These are phyloP conservation scores for Malaclemys terrapin DNA, from an alignment of 2,113 vertebrate species.

Conservation along the genomic window DNA sequence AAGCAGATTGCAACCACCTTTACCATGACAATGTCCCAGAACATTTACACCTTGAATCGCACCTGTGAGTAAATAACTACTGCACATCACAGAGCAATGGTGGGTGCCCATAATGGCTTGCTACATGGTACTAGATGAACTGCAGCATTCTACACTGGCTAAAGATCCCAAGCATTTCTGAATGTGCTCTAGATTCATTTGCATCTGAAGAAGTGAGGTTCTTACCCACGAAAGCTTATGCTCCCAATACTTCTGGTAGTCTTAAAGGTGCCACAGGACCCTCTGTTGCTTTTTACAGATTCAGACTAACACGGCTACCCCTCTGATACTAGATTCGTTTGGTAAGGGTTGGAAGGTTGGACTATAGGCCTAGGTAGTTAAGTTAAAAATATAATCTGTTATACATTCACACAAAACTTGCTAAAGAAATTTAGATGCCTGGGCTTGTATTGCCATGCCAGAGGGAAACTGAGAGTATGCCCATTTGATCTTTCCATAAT, in stretches of 20 bases:
- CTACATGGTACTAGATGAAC: neutral
- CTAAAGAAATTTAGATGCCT: neutral
- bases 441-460: neutral
- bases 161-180: neutral
- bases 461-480: neutral
- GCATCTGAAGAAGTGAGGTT: neutral
- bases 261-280: no score
- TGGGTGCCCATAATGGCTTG: neutral
- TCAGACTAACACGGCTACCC: no score
- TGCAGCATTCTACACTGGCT: neutral
- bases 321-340: neutral
- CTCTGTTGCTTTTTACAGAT: no score
- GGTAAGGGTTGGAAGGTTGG: accelerated
- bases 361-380: neutral
- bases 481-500: neutral
- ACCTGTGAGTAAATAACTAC: neutral
- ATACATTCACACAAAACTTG: neutral
- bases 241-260: no score
- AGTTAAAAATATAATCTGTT: neutral
- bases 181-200: neutral
- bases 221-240: no score
- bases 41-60: accelerated
- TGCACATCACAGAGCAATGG: neutral
- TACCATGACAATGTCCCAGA: neutral
- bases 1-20: accelerated